Percentiles rank a stretch among this genome's conserved stretches.
phyloP scores from a whole-genome alignment of 2,113 vertebrate genomes.

The Edolisoma coerulescens region DNA sequence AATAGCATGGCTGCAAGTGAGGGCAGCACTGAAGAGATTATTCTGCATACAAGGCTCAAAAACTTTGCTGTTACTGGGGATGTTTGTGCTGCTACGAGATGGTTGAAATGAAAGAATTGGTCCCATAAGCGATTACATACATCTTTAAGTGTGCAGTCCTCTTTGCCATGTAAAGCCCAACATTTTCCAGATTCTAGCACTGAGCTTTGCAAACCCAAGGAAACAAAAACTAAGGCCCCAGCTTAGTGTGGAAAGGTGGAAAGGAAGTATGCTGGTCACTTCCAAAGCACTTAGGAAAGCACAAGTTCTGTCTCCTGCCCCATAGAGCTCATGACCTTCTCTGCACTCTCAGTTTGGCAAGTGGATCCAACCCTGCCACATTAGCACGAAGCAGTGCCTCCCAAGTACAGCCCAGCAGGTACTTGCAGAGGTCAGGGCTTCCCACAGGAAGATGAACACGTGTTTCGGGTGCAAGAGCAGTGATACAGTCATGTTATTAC shows the following conservation, averaged over 20 bases:
- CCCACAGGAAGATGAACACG: not conserved
- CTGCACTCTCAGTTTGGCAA: accelerated
- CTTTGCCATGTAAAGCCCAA: not conserved
- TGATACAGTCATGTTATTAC: not conserved
- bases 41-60: not conserved
- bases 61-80: not conserved
- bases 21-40: not conserved
- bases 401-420: not conserved
- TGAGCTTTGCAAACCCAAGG: not conserved
- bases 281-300: not conserved
- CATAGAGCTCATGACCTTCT: not conserved
- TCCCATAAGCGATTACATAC: not conserved
- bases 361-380: not conserved
- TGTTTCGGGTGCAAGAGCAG: not conserved
- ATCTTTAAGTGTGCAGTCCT: not conserved
- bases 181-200: not conserved
- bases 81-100: not conserved
- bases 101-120: not conserved
- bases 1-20: not conserved
- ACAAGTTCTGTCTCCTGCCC: not conserved
- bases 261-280: not conserved
- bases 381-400: not conserved
- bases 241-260: not conserved
- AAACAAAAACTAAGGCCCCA: not conserved
- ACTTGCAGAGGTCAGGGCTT: not conserved